Conservation (phyloP, 2,113 vertebrate species). For the Synodontis membranacea region DNA sequence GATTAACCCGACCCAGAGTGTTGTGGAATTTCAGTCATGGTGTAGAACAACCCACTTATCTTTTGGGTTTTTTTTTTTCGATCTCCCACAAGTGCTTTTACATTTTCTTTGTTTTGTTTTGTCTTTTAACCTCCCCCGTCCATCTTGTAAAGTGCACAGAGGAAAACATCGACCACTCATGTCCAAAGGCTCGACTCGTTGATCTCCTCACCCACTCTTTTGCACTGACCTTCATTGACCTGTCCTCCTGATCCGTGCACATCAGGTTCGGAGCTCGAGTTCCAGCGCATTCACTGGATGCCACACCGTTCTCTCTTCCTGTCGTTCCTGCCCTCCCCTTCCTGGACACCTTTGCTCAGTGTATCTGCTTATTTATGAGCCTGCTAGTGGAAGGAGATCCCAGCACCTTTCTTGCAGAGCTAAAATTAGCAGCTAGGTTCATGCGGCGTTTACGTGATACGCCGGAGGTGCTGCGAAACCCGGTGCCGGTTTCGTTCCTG, state of each 20-base stretch:
- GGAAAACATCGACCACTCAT: conserved; percentile 32
- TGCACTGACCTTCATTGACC: conserved; percentile 30
- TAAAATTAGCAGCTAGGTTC: conserved; percentile 62
- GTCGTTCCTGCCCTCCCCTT: conserved; percentile 48
- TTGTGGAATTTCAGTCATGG: conserved; percentile 9
- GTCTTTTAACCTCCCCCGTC: neutral
- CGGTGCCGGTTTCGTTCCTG: conserved; percentile 36
- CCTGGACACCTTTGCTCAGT: conserved; percentile 20
- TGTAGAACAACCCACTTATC: conserved; percentile 11
- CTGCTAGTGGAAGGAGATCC: conserved; percentile 58
- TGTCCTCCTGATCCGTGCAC: neutral
- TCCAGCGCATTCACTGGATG: conserved; percentile 37
- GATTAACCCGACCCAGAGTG: conserved; percentile 26
- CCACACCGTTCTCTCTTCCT: conserved; percentile 55
- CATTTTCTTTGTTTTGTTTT: conserved; percentile 8
- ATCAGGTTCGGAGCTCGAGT: conserved; percentile 39
- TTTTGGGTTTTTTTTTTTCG: neutral
- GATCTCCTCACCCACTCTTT: conserved; percentile 26
- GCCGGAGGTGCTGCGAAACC: conserved; percentile 26
- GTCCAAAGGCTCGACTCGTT: conserved; percentile 12
- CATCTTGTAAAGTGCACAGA: neutral
- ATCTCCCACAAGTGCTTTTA: conserved; percentile 23
- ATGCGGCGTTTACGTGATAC: conserved; percentile 49
- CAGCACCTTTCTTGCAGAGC: conserved; percentile 45
- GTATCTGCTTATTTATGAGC: conserved; percentile 64